Percentiles rank a stretch among this genome's conserved stretches.
phyloP scores from a whole-genome alignment of 2,797 vertebrate genomes.

The Cichlasoma orientale region DNA sequence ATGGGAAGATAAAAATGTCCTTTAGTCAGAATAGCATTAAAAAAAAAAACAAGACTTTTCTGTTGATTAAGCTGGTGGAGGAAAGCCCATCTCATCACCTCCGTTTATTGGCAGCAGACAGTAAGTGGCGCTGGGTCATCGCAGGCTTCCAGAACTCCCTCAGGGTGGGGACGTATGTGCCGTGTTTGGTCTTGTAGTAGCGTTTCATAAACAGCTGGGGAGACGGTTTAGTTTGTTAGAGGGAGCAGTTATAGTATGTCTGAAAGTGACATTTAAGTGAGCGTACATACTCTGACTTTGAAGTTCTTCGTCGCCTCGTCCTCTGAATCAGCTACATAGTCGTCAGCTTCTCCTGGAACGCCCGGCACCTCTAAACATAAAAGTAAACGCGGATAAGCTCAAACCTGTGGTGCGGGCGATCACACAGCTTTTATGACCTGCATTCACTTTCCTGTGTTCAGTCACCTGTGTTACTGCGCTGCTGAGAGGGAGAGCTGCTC shows the following conservation, averaged over 20 bases:
- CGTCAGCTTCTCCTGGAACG: constrained; percentile 47
- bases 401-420: neutral
- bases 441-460: rapidly evolving
- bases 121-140: constrained; percentile 13
- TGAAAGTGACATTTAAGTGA: neutral
- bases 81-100: constrained; percentile 24
- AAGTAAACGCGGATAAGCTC: neutral
- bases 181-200: constrained; percentile 81
- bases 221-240: constrained; percentile 5
- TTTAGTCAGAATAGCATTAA: neutral
- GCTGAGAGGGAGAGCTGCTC: constrained; percentile 31
- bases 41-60: neutral
- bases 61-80: rapidly evolving
- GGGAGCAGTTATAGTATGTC: neutral
- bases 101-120: constrained; percentile 35
- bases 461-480: constrained; percentile 67
- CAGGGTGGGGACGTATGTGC: constrained; percentile 83
- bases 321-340: constrained; percentile 82
- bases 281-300: constrained; percentile 73
- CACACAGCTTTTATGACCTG: neutral
- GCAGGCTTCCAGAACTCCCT: constrained; percentile 79
- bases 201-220: constrained; percentile 80
- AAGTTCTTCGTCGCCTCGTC: constrained; percentile 81
- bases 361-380: constrained; percentile 25
- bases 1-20: neutral